Base-by-base conservation (phyloP, 2,888 invertebrate genomes). In the Charanyca ferruginea region DNA sequence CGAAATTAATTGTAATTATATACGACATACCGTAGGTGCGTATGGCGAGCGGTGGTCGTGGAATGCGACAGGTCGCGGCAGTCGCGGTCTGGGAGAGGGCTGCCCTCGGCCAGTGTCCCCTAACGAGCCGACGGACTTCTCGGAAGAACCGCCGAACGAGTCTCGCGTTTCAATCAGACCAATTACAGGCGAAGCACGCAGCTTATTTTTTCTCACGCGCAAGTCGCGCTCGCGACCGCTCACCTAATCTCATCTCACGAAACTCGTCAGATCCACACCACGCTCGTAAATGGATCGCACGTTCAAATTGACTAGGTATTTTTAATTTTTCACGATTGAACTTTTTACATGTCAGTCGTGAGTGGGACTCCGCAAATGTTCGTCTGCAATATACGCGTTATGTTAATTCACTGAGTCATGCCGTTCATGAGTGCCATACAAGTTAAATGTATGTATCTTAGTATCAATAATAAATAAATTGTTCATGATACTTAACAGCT, bases 111-210 rank as follows among this genome's bases (percentile, higher is more conserved):
- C 91, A 91, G 85, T 91, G 93, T 92, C 91, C 91, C 89, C 89
- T 91, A 91, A 93, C 92, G 88, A 93, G 92, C 88, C 89, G 89
- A 82, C 89, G 79, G 83, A 81, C 86, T 94, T 94, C 94, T 94
- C 87, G 92, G 94, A 94, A 93, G 86, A 83, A 78, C 83, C 85
- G 86, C 84, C 88, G 88, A 90, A 89, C 91, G 90, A 90, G 88
- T 84, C 87, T 89, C 92, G 93, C 93, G 91, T 93, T 94, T 94
- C 94, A 94, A 95, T 95, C 93, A 93, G 90, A 88, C 94, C 94
- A 94, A 95, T 95, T 95, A 95, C 93, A 91, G 91, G 67, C 87
- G 86, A 87, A 88, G 87, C 91, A 87, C 83, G 90, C 88, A 84
- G 89, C 87, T 89, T 88, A 90, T 90, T 91, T 90, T 93, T 93